Percentiles rank a stretch among this genome's conserved stretches.
Evolutionary conservation across 2,113 vertebrate species (phyloP).

Genomic region (human (Homo sapiens)): DNA sequence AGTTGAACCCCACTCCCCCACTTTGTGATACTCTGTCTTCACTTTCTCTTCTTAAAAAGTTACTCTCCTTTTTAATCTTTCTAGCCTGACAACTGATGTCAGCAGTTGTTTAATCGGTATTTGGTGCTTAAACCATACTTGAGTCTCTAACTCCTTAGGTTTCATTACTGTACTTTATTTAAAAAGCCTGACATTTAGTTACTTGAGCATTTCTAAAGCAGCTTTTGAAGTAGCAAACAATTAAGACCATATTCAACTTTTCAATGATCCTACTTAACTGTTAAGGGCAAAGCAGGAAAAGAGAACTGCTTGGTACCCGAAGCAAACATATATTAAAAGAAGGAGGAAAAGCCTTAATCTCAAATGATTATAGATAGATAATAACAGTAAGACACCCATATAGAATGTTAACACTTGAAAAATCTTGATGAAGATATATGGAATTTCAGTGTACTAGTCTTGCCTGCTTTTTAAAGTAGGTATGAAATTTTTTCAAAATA

Average conservation of each 20-base stretch:
- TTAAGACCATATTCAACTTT: not conserved
- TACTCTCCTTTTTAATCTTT: not conserved
- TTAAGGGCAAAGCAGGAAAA: not conserved
- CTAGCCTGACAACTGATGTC: not conserved
- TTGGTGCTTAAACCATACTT: not conserved
- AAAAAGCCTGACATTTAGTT: not conserved
- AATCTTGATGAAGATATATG: not conserved
- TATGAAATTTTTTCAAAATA: conserved; percentile 17
- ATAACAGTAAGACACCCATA: not conserved
- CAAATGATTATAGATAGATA: not conserved
- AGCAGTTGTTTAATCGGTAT: not conserved
- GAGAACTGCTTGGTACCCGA: not conserved
- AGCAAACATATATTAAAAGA: not conserved
- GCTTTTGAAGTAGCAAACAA: conserved; percentile 16
- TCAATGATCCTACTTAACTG: not conserved
- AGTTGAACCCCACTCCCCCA: not conserved
- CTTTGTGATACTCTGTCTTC: not conserved
- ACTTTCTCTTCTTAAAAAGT: not conserved
- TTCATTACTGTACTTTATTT: not conserved
- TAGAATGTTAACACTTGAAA: not conserved
- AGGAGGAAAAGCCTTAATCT: not conserved
- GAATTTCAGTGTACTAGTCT: not conserved
- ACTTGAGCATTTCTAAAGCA: conserved; percentile 12
- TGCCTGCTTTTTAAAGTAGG: not conserved
- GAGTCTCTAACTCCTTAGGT: not conserved